Base-by-base conservation (phyloP, 2,797 vertebrate genomes). In the Melopsittacus undulatus region DNA sequence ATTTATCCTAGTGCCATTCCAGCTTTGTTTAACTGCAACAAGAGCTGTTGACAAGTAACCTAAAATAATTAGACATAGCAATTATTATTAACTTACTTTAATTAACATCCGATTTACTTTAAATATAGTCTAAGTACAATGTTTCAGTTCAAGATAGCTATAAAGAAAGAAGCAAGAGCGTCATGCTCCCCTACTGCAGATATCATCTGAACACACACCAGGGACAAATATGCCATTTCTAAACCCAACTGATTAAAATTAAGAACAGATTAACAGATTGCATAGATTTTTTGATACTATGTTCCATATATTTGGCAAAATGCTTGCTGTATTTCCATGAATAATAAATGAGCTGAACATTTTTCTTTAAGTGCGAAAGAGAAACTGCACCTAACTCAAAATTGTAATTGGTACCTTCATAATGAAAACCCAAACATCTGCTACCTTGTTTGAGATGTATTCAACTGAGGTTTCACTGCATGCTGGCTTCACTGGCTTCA, bases 51-150 rank as follows among this genome's bases (percentile, higher is more conserved):
- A 87, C 13, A 64, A 85, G 48, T n/a, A 75, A 84, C 64, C 56
- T 91, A 89, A 89, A 94, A 74, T 59, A 91, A 94, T 88, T 74
- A 85, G 64, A 29, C 56, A 61, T 7, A 52, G 52, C 30, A 80
- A 61, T 80, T 90, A 67, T 82, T 80, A 72, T 26, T 40, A 92
- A 57, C n/a, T 63, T 54, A 68, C 61, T 84, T 73, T 79, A 93
- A 92, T 77, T 76, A 92, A 68, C 56, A 77, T 29, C 17, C 70
- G 80, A 64, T 89, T 93, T 42, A 49, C 40, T 87, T 93, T 72
- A 90, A 92, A 66, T 81, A 73, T 19, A 81, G 45, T 10, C 52
- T 24, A 51, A 78, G 42, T 12, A 9, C 27, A 73, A 80, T 40
- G 56, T 38, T 92, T 80, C 38, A 20, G 20, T 64, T 68, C 32